Evolutionary conservation across 1,140 invertebrate species (phyloP), one percentile per base, ranked within the genome.

Genomic region (Musca vetustissima): DNA sequence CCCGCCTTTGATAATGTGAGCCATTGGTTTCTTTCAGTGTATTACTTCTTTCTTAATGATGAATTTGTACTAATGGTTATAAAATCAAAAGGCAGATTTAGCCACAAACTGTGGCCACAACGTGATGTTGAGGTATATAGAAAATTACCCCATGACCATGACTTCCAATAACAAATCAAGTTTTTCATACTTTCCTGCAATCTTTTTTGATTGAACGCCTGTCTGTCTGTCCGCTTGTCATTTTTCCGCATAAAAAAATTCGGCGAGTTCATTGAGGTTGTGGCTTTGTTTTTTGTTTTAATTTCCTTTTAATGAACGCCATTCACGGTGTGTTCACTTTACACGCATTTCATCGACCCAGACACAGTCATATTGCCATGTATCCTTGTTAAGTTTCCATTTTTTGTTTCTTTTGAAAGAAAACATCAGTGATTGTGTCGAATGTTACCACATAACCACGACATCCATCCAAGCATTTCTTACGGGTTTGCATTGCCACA

Each of bases 281-380:
- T 15, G 6, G 48, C 15, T 52, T 21, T 11, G 6, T 52, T 52
- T 52, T 4, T 61, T 61, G 15, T 28, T 43, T 61, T 61, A 61
- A 61, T 61, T 61, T 61, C 57, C 57, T 61, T 61, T 61, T 61
- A 61, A 61, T 61, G 43, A 36, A 61, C 57, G 28, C 25, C 24
- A 28, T 28, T 32, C 32, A 15, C n/a, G 32, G 55, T 59, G 55
- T 59, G 17, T 28, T 28, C 8, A 28, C 28, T 3, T 28, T 28
- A 28, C 28, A 28, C 28, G 3, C 28, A 11, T 43, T 43, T 43
- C 36, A 43, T 43, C 36, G 13, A 13, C 36, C 6, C 36, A 28
- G 28, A 3, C 3, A 28, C 36, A 7, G 11, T 11, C 36, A 43
- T 43, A 7, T 43, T 43, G 36, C 1, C 36, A 13, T 43, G 36